Evolutionary conservation across 2,113 vertebrate genomes (phyloP), one percentile per base, ranked within the genome.

Genomic region (Salvator merianae): DNA sequence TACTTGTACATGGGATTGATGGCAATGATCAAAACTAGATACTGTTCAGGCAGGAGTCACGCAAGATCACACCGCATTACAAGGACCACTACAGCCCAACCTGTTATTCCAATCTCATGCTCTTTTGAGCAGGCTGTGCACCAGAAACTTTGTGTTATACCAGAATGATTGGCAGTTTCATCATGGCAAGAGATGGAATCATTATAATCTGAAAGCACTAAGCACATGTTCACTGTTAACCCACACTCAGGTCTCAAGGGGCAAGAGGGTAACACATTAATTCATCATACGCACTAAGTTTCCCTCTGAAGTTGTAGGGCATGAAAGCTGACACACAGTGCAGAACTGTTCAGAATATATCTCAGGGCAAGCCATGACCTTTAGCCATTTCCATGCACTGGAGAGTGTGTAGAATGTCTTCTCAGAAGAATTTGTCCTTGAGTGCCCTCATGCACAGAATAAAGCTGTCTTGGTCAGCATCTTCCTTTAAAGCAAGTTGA

Each of bases 71-170:
- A 22, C 76, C 12, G 53, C 53, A 65, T 43, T 9, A 16, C 68
- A 72, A 47, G 38, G 28, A 53, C n/a, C 68, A 53, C 24, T 47
- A 40, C n/a, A 79, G 68, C 53, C n/a, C 22, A 72, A 79, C 53
- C 76, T 84, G 76, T 72, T 84, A 72, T 79, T 84, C 68, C 77
- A 79, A 84, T 84, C 83, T 84, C 83, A 84, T 84, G 76, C 66
- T 84, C 68, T 63, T 84, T 84, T 84, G 68, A 84, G 76, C 83
- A 84, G 76, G 68, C 68, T 43, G 76, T 72, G 83, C 68, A 79
- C 55, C 76, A 84, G 69, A 72, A 79, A 65, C 30, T 59, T 34
- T 65, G 66, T n/a, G 66, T 47, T 71, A n/a, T 79, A 30, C 53
- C 76, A 84, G n/a, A 79, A 63, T 84, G 68, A 84, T 63, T 84